Evolutionary conservation across 2,113 vertebrate species (phyloP).

Genomic region (Phylloscopus trochilus): DNA sequence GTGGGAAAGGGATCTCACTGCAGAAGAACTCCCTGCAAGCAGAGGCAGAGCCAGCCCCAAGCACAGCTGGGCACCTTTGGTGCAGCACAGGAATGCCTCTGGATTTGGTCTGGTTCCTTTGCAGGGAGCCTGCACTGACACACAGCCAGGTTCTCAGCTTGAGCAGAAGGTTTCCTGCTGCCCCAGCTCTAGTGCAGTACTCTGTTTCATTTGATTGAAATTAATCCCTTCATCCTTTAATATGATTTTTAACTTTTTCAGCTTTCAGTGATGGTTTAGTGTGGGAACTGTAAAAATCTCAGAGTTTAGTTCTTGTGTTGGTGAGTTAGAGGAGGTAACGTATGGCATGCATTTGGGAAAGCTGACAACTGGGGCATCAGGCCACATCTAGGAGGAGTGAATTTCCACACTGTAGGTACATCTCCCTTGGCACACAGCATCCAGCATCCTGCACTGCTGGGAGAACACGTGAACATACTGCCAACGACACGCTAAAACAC

Average conservation of each 20-base stretch:
- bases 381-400: background rate
- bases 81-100: accelerated
- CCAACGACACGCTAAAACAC: background rate
- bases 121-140: background rate
- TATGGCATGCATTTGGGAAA: background rate
- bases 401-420: background rate
- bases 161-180: background rate
- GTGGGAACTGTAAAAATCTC: too few relatives aligned
- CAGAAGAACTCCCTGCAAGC: background rate
- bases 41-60: background rate
- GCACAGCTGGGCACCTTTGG: background rate
- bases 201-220: background rate
- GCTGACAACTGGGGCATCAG: background rate
- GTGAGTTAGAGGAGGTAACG: background rate
- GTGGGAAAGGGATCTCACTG: background rate
- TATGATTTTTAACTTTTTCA: background rate
- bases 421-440: background rate
- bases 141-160: background rate
- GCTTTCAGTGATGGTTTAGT: background rate
- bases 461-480: accelerated
- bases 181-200: background rate
- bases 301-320: background rate
- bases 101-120: background rate
- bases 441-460: background rate
- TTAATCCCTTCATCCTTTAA: background rate